Evolutionary conservation across 2,888 invertebrate genomes (phyloP), one percentile per base, ranked within the genome.

Genomic region (Phrixothrix hirtus): DNA sequence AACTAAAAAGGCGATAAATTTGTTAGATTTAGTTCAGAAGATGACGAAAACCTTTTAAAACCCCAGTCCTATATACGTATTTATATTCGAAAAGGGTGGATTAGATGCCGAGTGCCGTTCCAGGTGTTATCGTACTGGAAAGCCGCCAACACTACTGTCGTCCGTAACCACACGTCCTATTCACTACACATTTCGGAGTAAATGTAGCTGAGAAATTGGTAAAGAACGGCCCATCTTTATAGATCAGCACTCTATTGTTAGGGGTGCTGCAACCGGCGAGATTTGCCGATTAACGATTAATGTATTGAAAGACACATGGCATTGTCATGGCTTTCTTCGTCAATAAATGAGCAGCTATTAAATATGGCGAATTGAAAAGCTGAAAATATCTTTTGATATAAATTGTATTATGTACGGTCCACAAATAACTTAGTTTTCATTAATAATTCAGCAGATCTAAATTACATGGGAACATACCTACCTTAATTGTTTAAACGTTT

Each of bases 121-220:
- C 45, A 44, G 63, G 61, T 63, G 65, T 64, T 65, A 65, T 65
- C 63, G 50, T 44, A 50, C 63, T 65, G 65, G 65, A 64, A 60
- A 58, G 50, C 50, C 55, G 65, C 65, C 65, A 65, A 61, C 52
- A 52, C 46, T 49, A 51, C 45, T 45, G 57, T 39, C 48, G 53
- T 50, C 55, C 50, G 52, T 53, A 58, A 61, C 55, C 58, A 56
- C 66, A 55, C 58, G 60, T 58, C 67, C 70, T 67, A 71, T 72
- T 72, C 71, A 72, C 70, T 70, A 71, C 72, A 71, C 71, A 72
- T 72, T 75, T 73, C 74, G 67, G 68, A 63, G 73, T 75, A 75
- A 76, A 76, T 76, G 75, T 76, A 75, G 75, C 75, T 75, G 71
- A 74, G 74, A 75, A 76, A 76, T 76, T 71, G 75, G 73, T 76